A percentile compares a stretch with the other conserved stretches of the same genome.
phyloP scores from a whole-genome alignment of 2,797 vertebrate species.

The Tachyglossus aculeatus region DNA sequence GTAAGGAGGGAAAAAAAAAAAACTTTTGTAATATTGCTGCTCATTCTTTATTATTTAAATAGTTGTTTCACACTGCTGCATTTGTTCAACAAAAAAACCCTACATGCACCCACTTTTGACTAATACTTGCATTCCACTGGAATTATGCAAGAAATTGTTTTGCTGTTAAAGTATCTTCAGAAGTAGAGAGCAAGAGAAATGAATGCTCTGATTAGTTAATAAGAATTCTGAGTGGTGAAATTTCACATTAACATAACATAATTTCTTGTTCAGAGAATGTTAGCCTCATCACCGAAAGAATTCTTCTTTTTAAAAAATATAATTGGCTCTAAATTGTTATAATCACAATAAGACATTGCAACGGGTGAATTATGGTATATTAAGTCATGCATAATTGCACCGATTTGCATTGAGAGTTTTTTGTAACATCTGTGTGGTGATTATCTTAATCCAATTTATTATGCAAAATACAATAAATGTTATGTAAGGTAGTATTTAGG shows the following conservation, averaged over 20 bases:
- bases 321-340: conserved; percentile 67
- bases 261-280: conserved; percentile 50
- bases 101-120: too few relatives aligned
- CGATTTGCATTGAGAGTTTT: conserved; percentile 63
- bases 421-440: conserved; percentile 65
- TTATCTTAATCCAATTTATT: conserved; percentile 69
- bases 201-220: conserved; percentile 51
- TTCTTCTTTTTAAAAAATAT: conserved; percentile 46
- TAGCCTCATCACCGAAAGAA: conserved; percentile 35
- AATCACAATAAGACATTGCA: conserved; percentile 65
- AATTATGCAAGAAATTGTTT: conserved; percentile 56
- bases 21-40: too few relatives aligned
- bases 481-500: conserved; percentile 58
- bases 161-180: conserved; percentile 35
- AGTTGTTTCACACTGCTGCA: too few relatives aligned
- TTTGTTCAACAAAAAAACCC: too few relatives aligned
- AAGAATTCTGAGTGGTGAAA: conserved; percentile 45
- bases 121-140: conserved; percentile 49
- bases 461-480: conserved; percentile 62
- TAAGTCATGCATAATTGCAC: conserved; percentile 66
- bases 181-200: conserved; percentile 32
- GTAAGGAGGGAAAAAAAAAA: too few relatives aligned
- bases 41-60: too few relatives aligned
- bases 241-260: conserved; percentile 37
- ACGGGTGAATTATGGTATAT: conserved; percentile 65